Evolutionary conservation across 2,888 invertebrate genomes (phyloP).

Genomic region (Terebella lapidaria): DNA sequence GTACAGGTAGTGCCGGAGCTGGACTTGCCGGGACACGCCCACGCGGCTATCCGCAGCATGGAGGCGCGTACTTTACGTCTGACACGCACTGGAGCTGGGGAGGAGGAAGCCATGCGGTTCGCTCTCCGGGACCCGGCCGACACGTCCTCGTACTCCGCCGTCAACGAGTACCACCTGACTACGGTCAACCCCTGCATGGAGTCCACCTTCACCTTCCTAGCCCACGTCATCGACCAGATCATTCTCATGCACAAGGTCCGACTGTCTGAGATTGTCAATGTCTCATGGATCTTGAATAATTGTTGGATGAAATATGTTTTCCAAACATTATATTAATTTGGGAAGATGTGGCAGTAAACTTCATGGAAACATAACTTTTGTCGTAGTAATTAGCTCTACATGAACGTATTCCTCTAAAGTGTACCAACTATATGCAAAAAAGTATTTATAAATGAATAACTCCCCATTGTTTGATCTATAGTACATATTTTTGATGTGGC

Average conservation of each 20-base stretch:
- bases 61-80: conserved; percentile 2
- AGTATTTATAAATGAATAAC: too few relatives aligned
- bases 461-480: too few relatives aligned
- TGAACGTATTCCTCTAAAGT: too few relatives aligned
- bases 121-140: conserved; percentile 26
- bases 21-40: conserved; percentile 46
- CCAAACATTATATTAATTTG: too few relatives aligned
- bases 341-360: too few relatives aligned
- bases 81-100: not conserved
- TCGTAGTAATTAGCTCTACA: too few relatives aligned
- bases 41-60: conserved; percentile 43
- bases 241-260: not conserved
- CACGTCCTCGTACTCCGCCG: conserved; percentile 27
- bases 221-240: not conserved
- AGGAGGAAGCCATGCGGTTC: conserved; percentile 6
- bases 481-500: too few relatives aligned
- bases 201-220: conserved; percentile 33
- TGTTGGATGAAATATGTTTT: too few relatives aligned
- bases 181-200: conserved; percentile 44
- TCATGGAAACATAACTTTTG: too few relatives aligned
- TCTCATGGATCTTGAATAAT: too few relatives aligned
- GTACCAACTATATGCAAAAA: too few relatives aligned
- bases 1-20: conserved; percentile 40
- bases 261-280: too few relatives aligned
- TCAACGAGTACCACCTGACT: conserved; percentile 45